Conservation (phyloP, 2,888 invertebrate species). For the Axea sp. region DNA sequence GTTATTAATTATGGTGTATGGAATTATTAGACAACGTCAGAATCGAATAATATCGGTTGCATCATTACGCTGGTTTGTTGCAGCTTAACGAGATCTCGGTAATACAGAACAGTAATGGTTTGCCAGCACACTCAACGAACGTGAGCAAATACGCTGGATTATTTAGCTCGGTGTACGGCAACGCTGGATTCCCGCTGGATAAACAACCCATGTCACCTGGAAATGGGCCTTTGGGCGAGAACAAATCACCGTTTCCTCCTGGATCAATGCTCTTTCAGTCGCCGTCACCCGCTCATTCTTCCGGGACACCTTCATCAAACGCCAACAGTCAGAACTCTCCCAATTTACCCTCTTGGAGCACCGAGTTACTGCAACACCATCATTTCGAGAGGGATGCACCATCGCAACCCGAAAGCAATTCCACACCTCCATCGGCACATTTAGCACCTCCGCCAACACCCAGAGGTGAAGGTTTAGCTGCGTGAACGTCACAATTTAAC, state of each 20-base stretch:
- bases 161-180: slow-evolving; percentile 86
- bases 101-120: slow-evolving; percentile 87
- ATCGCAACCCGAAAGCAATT: slow-evolving; percentile 76
- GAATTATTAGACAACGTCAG: too few relatives aligned
- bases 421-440: slow-evolving; percentile 80
- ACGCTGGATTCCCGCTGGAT: slow-evolving; percentile 79
- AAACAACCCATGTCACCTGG: slow-evolving; percentile 80
- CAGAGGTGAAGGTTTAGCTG: slow-evolving; percentile 87
- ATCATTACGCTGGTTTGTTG: slow-evolving; percentile 65
- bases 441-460: slow-evolving; percentile 83
- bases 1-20: too few relatives aligned
- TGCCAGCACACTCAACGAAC: slow-evolving; percentile 81
- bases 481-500: slow-evolving; percentile 77
- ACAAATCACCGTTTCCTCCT: slow-evolving; percentile 72
- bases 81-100: slow-evolving; percentile 91
- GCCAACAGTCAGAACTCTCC: slow-evolving; percentile 78
- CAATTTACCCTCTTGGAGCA: slow-evolving; percentile 80
- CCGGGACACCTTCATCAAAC: slow-evolving; percentile 76
- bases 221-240: slow-evolving; percentile 81
- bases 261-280: slow-evolving; percentile 78
- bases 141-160: slow-evolving; percentile 86
- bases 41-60: too few relatives aligned
- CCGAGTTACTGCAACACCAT: slow-evolving; percentile 81
- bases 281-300: slow-evolving; percentile 78
- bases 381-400: slow-evolving; percentile 80